Evolutionary conservation across 1,140 invertebrate genomes (phyloP), one percentile per base, ranked within the genome.

Genomic region (Campoletis sonorensis): DNA sequence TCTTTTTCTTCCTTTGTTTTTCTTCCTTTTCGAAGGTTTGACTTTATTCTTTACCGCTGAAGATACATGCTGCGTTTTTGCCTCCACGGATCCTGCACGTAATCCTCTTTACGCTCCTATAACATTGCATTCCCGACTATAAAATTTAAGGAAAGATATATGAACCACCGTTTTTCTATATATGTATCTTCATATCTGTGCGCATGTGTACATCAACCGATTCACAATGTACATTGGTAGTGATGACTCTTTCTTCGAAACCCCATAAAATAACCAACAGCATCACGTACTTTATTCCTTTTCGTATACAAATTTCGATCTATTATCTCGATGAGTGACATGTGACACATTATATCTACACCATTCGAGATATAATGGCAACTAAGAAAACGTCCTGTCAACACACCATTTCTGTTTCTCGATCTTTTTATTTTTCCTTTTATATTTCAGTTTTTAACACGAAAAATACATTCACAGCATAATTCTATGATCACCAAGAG

Each of bases 61-160:
- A 70, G 30, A 70, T 15, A 21, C 67, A 70, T 4, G 67, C 67
- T 70, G 67, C 67, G 30, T n/a, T 33, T 16, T 27, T 64, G 61
- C 21, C 11, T 70, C 15, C 30, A n/a, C 67, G n/a, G 30, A 70
- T 70, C 0, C 67, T 15, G 67, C 16, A 33, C 67, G 67, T 70
- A 70, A 70, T 70, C 27, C 67, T 70, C 67, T 70, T 70, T 70
- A 70, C 67, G 67, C 67, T 45, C n/a, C 61, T 26, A n/a, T 33
- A 70, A 70, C 67, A 33, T 70, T 33, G 67, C 67, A 70, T 70
- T 70, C 67, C 30, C 5, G 67, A 18, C 61, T 64, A 33, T 70
- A 33, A 33, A 70, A 7, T 70, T 70, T 70, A 3, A 70, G 67
- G 30, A 0, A n/a, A 30, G 64, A 11, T 27, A 27, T 21, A 33